A percentile compares a stretch with the other conserved stretches of the same genome.
These are phyloP conservation scores for Chaetodon auriga DNA, from an alignment of 2,113 vertebrate species.

Conservation along the genomic window DNA sequence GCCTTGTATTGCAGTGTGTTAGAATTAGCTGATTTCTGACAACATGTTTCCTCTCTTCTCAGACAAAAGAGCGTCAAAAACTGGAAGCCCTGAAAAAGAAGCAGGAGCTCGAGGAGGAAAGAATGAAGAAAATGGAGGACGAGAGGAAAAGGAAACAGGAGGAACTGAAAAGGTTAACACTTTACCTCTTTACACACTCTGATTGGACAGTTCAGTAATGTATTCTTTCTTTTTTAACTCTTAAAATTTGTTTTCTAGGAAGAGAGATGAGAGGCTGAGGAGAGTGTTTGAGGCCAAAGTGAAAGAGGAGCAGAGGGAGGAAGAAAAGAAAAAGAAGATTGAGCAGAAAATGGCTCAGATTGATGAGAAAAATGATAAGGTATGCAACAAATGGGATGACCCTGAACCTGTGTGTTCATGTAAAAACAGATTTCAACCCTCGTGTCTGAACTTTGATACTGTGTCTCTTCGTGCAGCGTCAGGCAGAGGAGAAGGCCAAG, in stretches of 20 bases:
- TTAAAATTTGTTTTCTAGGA: conserved; percentile 80
- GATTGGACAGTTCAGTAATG: background rate
- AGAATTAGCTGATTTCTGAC: background rate
- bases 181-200: background rate
- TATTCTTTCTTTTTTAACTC: background rate
- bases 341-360: conserved; percentile 93
- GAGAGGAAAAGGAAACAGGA: conserved; percentile 89
- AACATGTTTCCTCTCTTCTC: background rate
- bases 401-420: background rate
- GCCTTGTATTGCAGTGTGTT: background rate
- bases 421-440: background rate
- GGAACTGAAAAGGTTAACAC: conserved; percentile 87
- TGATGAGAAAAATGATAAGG: conserved; percentile 94
- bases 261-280: conserved; percentile 90
- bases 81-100: conserved; percentile 91
- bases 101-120: conserved; percentile 90
- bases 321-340: conserved; percentile 91
- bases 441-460: background rate
- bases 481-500: conserved; percentile 92
- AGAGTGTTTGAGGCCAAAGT: conserved; percentile 91
- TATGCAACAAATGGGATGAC: conserved; percentile 46
- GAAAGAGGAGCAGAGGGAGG: conserved; percentile 89
- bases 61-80: conserved; percentile 92
- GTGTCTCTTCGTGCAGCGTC: conserved; percentile 74
- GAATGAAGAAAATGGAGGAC: conserved; percentile 92